phyloP scores from a whole-genome alignment of 2,797 vertebrate species.

The Neostethus bicornis region DNA sequence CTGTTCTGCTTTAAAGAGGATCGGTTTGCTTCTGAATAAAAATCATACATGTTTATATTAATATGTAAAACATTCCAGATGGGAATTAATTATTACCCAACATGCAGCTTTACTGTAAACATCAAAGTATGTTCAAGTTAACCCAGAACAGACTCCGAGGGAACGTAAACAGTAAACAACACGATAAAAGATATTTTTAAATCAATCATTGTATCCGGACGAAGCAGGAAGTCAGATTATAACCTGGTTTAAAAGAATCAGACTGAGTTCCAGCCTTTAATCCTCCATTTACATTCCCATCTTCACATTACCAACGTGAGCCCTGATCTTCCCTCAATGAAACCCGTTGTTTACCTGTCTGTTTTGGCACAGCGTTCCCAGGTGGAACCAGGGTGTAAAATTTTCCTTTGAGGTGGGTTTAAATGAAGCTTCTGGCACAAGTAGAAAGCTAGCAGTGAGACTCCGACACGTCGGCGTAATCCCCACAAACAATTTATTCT shows the following conservation, averaged over 20 bases:
- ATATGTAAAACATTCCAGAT: background rate
- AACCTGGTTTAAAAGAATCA: too few species aligned
- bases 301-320: too few species aligned
- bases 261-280: too few species aligned
- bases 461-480: constrained; percentile 61
- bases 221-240: too few species aligned
- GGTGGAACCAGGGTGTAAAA: constrained; percentile 49
- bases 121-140: constrained; percentile 2
- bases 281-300: too few species aligned
- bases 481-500: constrained; percentile 49
- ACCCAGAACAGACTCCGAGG: background rate
- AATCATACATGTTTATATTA: background rate
- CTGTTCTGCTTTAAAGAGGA: background rate
- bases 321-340: constrained; percentile 4
- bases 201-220: too few species aligned
- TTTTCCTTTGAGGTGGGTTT: constrained; percentile 67
- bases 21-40: background rate
- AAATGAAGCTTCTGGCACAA: constrained; percentile 57
- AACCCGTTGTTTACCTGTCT: constrained; percentile 26
- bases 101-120: constrained; percentile 1
- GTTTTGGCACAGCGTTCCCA: constrained; percentile 29
- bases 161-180: background rate
- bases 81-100: background rate
- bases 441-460: constrained; percentile 63
- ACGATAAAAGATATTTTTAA: too few species aligned